These are phyloP conservation scores for Margarornis squamiger DNA, from an alignment of 2,797 vertebrate genomes.

Conservation along the genomic window DNA sequence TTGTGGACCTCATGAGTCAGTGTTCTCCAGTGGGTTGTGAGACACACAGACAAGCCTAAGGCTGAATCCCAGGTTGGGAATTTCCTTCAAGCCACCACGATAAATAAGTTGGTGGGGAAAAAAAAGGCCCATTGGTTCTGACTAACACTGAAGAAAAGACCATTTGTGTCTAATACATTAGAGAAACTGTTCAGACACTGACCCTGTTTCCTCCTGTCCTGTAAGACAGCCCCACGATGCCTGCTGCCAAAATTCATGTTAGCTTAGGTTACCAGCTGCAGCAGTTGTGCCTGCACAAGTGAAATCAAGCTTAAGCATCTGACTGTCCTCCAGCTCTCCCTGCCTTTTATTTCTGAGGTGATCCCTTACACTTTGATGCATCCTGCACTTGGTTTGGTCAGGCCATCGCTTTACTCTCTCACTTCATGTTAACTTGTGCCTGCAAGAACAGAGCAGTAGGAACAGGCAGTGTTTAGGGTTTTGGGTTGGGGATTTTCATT, in stretches of 20 bases:
- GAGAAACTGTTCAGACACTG: constrained; percentile 27
- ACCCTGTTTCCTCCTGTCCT: constrained; percentile 22
- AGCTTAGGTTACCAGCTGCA: constrained; percentile 28
- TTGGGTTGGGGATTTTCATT: background rate
- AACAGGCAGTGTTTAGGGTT: background rate
- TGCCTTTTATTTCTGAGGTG: background rate
- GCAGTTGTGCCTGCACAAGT: background rate
- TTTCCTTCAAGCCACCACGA: background rate
- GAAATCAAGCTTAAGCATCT: constrained; percentile 7
- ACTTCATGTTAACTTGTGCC: background rate
- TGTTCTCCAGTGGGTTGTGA: background rate
- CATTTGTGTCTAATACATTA: constrained; percentile 20
- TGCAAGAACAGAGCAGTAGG: background rate
- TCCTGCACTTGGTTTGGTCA: background rate
- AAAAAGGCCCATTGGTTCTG: background rate
- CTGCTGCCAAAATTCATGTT: constrained; percentile 21
- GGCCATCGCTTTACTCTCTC: background rate
- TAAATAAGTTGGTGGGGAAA: background rate
- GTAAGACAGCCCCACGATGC: background rate
- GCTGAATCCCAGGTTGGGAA: background rate
- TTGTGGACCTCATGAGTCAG: constrained; percentile 22
- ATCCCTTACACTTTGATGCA: background rate
- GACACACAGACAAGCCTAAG: background rate
- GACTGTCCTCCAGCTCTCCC: background rate
- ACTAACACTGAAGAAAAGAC: constrained; percentile 52